Percentiles rank a stretch among this genome's conserved stretches.
These are phyloP conservation scores for Aphidius ervi DNA, from an alignment of 1,140 invertebrate genomes.

Conservation along the genomic window DNA sequence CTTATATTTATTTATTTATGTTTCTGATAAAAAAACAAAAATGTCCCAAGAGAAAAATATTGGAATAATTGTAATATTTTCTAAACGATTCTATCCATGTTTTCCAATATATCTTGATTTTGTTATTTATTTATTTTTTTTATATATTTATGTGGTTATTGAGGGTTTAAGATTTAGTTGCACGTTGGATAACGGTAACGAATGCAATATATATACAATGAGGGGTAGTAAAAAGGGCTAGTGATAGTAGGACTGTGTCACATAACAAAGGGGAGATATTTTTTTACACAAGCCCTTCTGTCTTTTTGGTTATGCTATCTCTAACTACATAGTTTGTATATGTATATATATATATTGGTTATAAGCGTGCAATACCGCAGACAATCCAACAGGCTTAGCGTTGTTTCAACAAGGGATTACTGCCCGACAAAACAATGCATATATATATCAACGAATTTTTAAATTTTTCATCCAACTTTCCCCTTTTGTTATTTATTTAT, in stretches of 20 bases:
- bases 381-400: conserved; percentile 43
- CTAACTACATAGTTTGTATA: no score
- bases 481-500: conserved; percentile 9
- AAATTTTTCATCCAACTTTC: conserved; percentile 8
- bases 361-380: conserved; percentile 38
- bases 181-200: neutral
- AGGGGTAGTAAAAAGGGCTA: conserved; percentile 5
- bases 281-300: conserved; percentile 22
- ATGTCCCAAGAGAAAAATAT: no score
- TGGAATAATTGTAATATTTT: no score
- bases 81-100: no score
- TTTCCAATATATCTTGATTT: neutral
- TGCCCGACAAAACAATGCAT: conserved; percentile 27
- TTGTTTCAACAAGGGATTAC: conserved; percentile 47
- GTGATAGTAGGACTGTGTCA: conserved; percentile 19
- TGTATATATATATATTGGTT: conserved; percentile 8
- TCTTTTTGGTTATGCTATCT: conserved; percentile 7
- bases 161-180: neutral
- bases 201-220: neutral
- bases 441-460: conserved; percentile 18
- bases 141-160: no score
- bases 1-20: no score
- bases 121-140: neutral
- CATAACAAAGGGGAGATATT: conserved; percentile 18
- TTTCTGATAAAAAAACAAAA: no score